Evolutionary conservation across 2,888 invertebrate species (phyloP).

Genomic region (Scelioninae gen. 1): DNA sequence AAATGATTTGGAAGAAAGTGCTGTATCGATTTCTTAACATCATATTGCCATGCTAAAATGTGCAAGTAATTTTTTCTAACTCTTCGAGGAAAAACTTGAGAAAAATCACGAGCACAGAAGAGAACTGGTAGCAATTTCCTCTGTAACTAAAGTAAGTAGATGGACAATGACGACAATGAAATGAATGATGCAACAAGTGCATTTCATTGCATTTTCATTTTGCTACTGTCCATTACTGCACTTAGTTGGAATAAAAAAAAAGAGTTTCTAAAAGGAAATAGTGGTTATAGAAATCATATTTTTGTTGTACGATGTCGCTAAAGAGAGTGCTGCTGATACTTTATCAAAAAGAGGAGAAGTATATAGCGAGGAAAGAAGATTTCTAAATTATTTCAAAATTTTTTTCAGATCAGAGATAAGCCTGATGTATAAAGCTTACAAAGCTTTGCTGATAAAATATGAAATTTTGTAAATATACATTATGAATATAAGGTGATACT

Average conservation of each 20-base stretch:
- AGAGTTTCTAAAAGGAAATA: conserved; percentile 17
- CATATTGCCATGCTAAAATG: conserved; percentile 1
- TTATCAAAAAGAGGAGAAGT: conserved; percentile 5
- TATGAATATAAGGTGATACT: too few species aligned
- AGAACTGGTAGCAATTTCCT: conserved; percentile 31
- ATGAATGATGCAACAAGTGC: conserved; percentile 52
- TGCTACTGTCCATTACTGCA: conserved; percentile 38
- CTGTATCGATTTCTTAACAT: conserved; percentile 17
- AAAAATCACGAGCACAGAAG: conserved; percentile 5
- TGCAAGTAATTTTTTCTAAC: conserved; percentile 3
- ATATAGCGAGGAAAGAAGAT: background rate
- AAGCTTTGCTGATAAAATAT: too few species aligned
- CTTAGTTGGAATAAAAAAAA: conserved; percentile 39
- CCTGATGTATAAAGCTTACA: too few species aligned
- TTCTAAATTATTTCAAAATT: too few species aligned
- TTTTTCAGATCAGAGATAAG: background rate
- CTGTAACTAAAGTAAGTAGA: conserved; percentile 32
- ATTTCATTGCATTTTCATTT: conserved; percentile 29
- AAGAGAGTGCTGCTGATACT: background rate
- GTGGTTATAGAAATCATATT: conserved; percentile 35
- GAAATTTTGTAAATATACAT: too few species aligned
- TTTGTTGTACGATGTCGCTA: conserved; percentile 8
- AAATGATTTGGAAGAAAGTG: background rate
- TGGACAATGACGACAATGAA: conserved; percentile 39
- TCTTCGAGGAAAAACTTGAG: background rate